These are phyloP conservation scores for Ormyrus pomaceus DNA, from an alignment of 2,888 invertebrate species.

Conservation along the genomic window DNA sequence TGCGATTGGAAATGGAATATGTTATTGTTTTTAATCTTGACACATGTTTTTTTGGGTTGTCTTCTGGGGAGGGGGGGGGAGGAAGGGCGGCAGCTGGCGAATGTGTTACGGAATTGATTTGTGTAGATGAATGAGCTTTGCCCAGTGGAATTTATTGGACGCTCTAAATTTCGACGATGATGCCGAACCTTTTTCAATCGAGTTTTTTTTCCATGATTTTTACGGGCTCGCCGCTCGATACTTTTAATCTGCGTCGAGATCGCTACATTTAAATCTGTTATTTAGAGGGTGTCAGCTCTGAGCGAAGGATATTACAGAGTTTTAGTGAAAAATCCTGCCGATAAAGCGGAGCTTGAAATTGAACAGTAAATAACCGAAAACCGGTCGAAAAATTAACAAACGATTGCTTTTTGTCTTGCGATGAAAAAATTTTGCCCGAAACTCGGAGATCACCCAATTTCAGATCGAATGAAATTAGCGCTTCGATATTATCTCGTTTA, in stretches of 20 bases:
- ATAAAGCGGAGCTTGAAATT: too few relatives aligned
- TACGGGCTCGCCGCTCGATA: slow-evolving; percentile 12
- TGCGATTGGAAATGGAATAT: neutral
- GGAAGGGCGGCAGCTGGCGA: neutral
- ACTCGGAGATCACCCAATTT: too few relatives aligned
- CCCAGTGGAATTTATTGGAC: slow-evolving; percentile 1
- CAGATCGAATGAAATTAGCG: too few relatives aligned
- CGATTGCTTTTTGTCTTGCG: too few relatives aligned
- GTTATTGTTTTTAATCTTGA: slow-evolving; percentile 18
- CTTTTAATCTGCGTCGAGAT: slow-evolving; percentile 2
- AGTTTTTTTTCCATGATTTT: slow-evolving; percentile 3
- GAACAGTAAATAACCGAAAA: too few relatives aligned
- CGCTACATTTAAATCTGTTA: neutral
- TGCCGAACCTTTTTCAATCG: neutral
- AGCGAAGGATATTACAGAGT: too few relatives aligned
- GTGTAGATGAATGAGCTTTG: neutral
- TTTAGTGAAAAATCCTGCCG: too few relatives aligned
- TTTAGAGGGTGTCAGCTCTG: neutral
- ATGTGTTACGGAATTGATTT: neutral
- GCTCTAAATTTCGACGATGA: slow-evolving; percentile 15
- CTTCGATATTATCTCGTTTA: too few relatives aligned
- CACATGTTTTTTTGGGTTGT: slow-evolving; percentile 16
- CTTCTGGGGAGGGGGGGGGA: neutral
- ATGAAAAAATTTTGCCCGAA: too few relatives aligned
- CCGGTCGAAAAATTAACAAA: too few relatives aligned